phyloP scores from a whole-genome alignment of 1,140 invertebrate species.

The Drosophila subobscura region DNA sequence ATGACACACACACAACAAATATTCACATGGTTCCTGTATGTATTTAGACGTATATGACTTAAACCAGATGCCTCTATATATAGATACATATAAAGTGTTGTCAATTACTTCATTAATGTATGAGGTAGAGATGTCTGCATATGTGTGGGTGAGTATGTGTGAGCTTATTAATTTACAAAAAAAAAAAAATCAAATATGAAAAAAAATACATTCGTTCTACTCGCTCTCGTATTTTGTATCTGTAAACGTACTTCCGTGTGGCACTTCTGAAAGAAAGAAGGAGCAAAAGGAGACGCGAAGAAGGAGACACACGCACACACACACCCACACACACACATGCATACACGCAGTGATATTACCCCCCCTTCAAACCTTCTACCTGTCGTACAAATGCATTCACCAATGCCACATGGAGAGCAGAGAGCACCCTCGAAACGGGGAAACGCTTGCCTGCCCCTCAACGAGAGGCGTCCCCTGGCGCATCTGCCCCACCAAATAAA shows the following conservation, averaged over 20 bases:
- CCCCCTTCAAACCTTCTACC: no score
- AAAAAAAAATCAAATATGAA: background rate
- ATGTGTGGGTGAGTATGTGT: conserved; percentile 82
- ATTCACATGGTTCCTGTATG: conserved; percentile 58
- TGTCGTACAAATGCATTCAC: no score
- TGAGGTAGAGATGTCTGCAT: conserved; percentile 81
- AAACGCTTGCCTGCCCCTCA: no score
- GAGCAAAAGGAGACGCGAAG: conserved; percentile 64
- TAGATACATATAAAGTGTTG: conserved; percentile 76
- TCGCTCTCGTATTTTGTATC: conserved; percentile 51
- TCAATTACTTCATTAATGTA: conserved; percentile 82
- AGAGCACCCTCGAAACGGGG: no score
- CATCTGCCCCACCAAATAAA: conserved; percentile 55
- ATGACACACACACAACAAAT: conserved; percentile 21
- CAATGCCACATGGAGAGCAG: no score
- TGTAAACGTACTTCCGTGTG: conserved; percentile 22
- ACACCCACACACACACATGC: conserved; percentile 13
- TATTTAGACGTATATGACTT: conserved; percentile 67
- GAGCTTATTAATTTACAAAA: conserved; percentile 73
- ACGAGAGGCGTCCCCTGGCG: background rate
- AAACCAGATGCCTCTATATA: conserved; percentile 62
- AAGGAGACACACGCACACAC: conserved; percentile 38
- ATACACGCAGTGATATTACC: no score
- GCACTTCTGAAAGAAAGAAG: conserved; percentile 59
- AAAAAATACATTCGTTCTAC: conserved; percentile 8